Base-by-base conservation (phyloP, 2,113 vertebrate genomes). In the Nothobranchius kuhntae region DNA sequence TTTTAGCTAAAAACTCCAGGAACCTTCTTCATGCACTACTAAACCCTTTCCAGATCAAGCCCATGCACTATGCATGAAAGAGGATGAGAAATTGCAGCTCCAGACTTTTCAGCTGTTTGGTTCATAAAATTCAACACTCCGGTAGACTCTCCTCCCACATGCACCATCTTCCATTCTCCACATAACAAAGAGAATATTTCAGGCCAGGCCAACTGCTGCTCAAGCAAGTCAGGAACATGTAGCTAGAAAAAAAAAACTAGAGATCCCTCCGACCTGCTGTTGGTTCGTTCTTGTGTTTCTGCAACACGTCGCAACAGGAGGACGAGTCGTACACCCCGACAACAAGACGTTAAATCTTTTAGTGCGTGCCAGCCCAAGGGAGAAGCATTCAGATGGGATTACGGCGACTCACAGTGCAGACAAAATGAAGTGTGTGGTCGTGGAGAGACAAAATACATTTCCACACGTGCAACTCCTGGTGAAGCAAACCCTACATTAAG, bases 281-380 rank as follows among this genome's bases (percentile, higher is more conserved):
- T n/a, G 13, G 38, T 40, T 72, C 24, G 61, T 13, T 42, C 13
- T 42, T 42, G 36, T 10, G 6, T 35, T 13, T 10, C 6, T 15
- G 53, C 17, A 36, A 4, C 68, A 72, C 61, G 45, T 71, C 3
- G 36, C 65, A 65, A 77, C 77, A 67, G 51, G 63, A 56, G 44
- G 60, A 73, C 60, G 48, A 80, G 74, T 58, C 55, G 48, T 46
- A 61, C 24, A 71, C 44, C 64, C 30, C 24, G 46, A 65, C 73
- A 78, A 72, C 44, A 58, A 61, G 55, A 47, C 12, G 0, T 7
- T 85, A 14, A 86, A 85, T 81, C 64, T 82, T 85, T 87, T 63
- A 83, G 54, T 8, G 68, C 48, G 47, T 70, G 56, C 66, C 59
- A 51, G 61, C 40, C 54, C 57, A 13, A 44, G 44, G 70, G 42